Conservation (phyloP, 2,797 vertebrate genomes). For the Sebastes vulpes region DNA sequence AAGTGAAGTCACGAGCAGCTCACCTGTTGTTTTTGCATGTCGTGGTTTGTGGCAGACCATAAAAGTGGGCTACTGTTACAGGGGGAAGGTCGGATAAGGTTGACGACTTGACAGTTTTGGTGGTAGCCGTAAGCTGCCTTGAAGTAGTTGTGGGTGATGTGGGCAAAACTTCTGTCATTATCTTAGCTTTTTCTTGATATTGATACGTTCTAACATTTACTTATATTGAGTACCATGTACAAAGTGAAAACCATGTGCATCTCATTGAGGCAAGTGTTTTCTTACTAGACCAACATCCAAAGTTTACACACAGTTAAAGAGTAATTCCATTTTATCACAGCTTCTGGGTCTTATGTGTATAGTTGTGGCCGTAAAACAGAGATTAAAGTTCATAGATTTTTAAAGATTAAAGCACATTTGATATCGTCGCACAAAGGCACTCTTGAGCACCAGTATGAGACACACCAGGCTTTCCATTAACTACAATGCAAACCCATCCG, state of each 20-base stretch:
- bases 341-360: background rate
- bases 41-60: constrained; percentile 51
- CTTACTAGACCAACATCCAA: background rate
- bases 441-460: no score
- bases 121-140: background rate
- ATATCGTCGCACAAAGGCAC: no score
- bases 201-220: background rate
- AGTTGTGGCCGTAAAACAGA: background rate
- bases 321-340: background rate
- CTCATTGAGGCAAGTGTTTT: background rate
- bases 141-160: background rate
- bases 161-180: background rate
- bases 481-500: no score
- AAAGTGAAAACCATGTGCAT: background rate
- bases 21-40: constrained; percentile 27
- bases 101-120: background rate
- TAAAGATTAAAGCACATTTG: no score
- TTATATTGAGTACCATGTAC: background rate
- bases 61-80: background rate
- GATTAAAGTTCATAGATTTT: background rate
- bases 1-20: background rate
- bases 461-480: no score
- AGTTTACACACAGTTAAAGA: background rate
- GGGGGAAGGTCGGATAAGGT: background rate
- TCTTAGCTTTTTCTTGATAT: background rate